phyloP scores from a whole-genome alignment of 2,888 invertebrate genomes.

The Dasypolia templi region DNA sequence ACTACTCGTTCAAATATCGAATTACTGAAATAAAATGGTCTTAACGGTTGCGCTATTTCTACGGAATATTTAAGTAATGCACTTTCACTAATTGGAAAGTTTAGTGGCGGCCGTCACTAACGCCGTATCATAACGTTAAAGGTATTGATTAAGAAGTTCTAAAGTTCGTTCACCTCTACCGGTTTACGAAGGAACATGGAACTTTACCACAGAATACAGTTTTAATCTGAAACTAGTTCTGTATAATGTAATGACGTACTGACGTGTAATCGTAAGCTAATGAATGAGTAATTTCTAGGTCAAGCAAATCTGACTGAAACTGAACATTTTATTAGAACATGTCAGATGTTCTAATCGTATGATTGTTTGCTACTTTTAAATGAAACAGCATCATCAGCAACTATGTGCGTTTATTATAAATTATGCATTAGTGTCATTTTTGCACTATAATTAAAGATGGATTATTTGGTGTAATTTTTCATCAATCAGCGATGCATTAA shows the following conservation, averaged over 20 bases:
- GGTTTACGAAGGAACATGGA: slow-evolving; percentile 32
- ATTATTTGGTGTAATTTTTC: not conserved
- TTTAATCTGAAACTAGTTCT: slow-evolving; percentile 38
- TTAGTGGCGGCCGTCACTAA: slow-evolving; percentile 23
- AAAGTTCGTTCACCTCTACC: slow-evolving; percentile 39
- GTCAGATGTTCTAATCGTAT: no score
- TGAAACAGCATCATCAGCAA: slow-evolving; percentile 9
- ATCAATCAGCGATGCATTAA: no score
- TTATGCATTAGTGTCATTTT: not conserved
- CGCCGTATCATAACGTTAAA: slow-evolving; percentile 32
- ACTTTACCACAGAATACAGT: slow-evolving; percentile 33
- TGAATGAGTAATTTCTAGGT: slow-evolving; percentile 51
- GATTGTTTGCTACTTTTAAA: not conserved
- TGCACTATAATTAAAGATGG: not conserved
- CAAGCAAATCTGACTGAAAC: slow-evolving; percentile 18
- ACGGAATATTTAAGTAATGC: slow-evolving; percentile 38
- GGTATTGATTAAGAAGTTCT: slow-evolving; percentile 35
- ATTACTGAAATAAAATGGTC: slow-evolving; percentile 40
- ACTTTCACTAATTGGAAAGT: slow-evolving; percentile 68
- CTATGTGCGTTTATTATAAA: not conserved
- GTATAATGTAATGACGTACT: slow-evolving; percentile 8
- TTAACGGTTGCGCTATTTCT: slow-evolving; percentile 44
- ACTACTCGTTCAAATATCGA: slow-evolving; percentile 11
- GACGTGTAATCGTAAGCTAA: slow-evolving; percentile 23
- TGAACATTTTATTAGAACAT: slow-evolving; percentile 11